Evolutionary conservation across 2,113 vertebrate genomes (phyloP), one percentile per base, ranked within the genome.

Genomic region (Pan paniscus): DNA sequence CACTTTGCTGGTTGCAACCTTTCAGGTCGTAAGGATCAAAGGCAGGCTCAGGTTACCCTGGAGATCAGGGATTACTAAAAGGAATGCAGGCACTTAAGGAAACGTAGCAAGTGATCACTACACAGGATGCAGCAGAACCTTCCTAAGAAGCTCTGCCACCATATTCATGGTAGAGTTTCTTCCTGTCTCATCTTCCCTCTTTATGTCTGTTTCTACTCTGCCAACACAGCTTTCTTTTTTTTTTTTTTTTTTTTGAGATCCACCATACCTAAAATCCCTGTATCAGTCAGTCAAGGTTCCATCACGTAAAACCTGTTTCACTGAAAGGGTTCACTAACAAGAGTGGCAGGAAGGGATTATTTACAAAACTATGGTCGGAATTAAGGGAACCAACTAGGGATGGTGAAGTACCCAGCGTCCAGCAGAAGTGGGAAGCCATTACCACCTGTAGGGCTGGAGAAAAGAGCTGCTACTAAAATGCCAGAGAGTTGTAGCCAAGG

Each of bases 11-110:
- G 75, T 78, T 95, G 87, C 67, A 97, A 80, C 64, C 80, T 88
- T 95, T 98, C 93, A 96, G 87, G 64, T 97, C 92, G 93, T 95
- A 79, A 97, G 92, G 97, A 97, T 97, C 94, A 98, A 98, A 97
- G 97, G 27, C 38, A 90, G 86, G 72, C 67, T 98, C 97, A 35
- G n/a, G 90, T 96, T 95, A 95, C 85, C 68, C 30, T 73, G 64
- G 92, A 68, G 88, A 95, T 90, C 59, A 46, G 90, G 94, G 67
- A 67, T 93, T 95, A 82, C 72, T 78, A 22, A 25, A 22, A 82
- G 83, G 84, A 75, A 92, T 48, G 50, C 59, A 75, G 89, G 59
- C 52, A 85, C 46, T 78, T 75, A 64, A 87, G 86, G 88, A 97
- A 86, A 82, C 57, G 57, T 89, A 55, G 57, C 84, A 68, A 93